Percentiles rank a stretch among this genome's conserved stretches.
These are phyloP conservation scores for Oreotrochilus melanogaster DNA, from an alignment of 2,113 vertebrate species.

Conservation along the genomic window DNA sequence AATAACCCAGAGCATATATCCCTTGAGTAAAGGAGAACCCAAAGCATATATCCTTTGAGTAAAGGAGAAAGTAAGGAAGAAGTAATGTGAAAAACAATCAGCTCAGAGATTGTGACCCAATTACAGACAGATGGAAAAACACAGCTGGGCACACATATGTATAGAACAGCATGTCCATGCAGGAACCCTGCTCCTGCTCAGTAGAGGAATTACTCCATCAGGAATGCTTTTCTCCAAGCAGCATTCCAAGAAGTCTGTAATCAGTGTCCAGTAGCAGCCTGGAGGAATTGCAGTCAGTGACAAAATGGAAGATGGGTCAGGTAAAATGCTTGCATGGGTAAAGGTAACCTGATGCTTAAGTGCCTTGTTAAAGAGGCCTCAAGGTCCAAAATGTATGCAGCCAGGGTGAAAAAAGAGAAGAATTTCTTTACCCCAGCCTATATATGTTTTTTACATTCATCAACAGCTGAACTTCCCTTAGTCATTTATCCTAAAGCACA, in stretches of 20 bases:
- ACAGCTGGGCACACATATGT: accelerated
- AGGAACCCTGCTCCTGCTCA: accelerated
- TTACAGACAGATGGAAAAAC: neutral
- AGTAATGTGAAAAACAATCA: neutral
- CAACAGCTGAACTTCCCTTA: neutral
- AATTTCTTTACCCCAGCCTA: neutral
- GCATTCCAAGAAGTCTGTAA: neutral
- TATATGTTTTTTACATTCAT: accelerated
- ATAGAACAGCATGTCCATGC: neutral
- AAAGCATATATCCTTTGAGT: neutral
- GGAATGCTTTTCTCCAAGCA: neutral
- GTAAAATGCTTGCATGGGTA: neutral
- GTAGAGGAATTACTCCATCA: neutral
- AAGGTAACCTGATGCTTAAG: neutral
- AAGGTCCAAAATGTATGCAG: neutral
- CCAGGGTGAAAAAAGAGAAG: neutral
- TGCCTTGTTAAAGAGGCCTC: neutral
- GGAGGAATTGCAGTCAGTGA: neutral
- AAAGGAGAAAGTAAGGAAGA: neutral
- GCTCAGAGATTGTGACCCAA: neutral
- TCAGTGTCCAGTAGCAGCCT: neutral
- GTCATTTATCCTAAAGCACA: neutral
- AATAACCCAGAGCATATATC: neutral
- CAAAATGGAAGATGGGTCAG: neutral
- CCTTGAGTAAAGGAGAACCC: neutral